Conservation (phyloP, 2,113 vertebrate genomes). For the Rhagologus leucostigma region DNA sequence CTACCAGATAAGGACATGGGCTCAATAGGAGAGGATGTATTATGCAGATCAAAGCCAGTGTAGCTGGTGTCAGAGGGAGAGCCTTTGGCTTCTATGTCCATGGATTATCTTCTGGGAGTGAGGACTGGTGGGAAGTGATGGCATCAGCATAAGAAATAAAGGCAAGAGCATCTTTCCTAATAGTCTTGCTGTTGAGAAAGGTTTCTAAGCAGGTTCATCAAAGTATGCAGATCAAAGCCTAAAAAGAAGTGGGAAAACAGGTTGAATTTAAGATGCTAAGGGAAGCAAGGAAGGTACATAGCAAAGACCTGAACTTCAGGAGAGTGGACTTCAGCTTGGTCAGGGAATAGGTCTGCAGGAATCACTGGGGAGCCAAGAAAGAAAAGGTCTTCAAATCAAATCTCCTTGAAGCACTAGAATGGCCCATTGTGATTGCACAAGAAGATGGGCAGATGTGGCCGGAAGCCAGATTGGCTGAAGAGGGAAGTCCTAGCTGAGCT, state of each 20-base stretch:
- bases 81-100: neutral
- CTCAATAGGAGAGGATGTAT: neutral
- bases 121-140: neutral
- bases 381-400: neutral
- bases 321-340: neutral
- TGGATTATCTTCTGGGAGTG: neutral
- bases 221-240: neutral
- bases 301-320: neutral
- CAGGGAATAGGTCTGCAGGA: neutral
- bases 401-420: neutral
- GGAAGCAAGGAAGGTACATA: neutral
- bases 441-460: neutral
- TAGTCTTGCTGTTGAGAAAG: neutral
- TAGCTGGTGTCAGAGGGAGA: neutral
- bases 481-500: neutral
- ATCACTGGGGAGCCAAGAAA: neutral
- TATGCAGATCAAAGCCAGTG: neutral
- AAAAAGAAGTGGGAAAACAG: neutral
- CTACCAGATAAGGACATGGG: neutral
- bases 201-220: neutral
- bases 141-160: neutral
- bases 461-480: neutral
- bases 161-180: neutral
- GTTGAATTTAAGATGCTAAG: neutral
- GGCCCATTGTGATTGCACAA: neutral